Percentiles rank a stretch among this genome's conserved stretches.
These are phyloP conservation scores for Saxicola maurus DNA, from an alignment of 2,797 vertebrate genomes.

Conservation along the genomic window DNA sequence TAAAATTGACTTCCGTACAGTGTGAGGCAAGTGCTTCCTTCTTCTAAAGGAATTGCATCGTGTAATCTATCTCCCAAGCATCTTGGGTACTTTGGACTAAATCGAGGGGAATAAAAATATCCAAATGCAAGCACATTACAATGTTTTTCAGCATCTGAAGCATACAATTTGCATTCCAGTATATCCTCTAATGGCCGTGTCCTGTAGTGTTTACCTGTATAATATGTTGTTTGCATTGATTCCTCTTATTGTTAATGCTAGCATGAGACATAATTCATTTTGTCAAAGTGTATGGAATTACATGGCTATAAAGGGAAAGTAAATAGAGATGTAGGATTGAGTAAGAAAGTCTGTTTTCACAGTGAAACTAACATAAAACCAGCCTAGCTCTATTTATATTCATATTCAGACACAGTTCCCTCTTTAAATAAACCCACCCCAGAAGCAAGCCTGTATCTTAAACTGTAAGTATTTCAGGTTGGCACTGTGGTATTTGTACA, in stretches of 20 bases:
- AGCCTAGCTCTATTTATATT: background rate
- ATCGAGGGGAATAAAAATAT: background rate
- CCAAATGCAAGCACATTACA: background rate
- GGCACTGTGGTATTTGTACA: slow-evolving; percentile 20
- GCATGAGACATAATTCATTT: slow-evolving; percentile 28
- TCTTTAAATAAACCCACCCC: slow-evolving; percentile 22
- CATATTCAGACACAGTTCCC: background rate
- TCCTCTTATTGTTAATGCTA: slow-evolving; percentile 22
- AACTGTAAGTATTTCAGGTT: slow-evolving; percentile 5
- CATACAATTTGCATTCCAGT: background rate
- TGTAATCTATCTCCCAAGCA: background rate
- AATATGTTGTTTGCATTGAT: slow-evolving; percentile 7
- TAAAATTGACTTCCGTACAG: background rate
- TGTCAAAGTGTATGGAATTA: slow-evolving; percentile 27
- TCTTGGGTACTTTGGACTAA: background rate
- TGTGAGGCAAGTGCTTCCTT: slow-evolving; percentile 22
- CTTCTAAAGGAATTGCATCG: background rate
- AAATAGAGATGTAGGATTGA: background rate
- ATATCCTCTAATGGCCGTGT: background rate
- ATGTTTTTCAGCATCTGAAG: background rate
- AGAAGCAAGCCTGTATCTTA: background rate
- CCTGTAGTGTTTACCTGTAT: slow-evolving; percentile 14
- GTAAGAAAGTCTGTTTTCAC: background rate
- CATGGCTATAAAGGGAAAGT: background rate
- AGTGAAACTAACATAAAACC: background rate